Base-by-base conservation (phyloP, 2,888 invertebrate genomes). In the Parapristionchus giblindavisi region DNA sequence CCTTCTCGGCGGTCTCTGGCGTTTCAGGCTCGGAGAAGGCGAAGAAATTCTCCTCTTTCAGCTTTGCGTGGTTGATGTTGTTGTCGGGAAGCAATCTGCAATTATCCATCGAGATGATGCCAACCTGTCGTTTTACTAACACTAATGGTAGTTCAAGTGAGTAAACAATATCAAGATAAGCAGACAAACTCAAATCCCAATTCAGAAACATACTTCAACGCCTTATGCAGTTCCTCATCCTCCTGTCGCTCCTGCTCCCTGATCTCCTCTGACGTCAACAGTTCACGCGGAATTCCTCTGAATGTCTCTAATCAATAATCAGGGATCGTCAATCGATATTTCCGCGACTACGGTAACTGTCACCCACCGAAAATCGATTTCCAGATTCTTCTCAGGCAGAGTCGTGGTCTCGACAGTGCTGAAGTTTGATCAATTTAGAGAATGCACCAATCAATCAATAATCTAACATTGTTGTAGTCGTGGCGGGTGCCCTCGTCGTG, bases 221-320 rank as follows among this genome's bases (percentile, higher is more conserved):
- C 68, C 34, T 52, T 68, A 34, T 68, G 68, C 6, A 68, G 36
- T 8, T 68, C 68, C 36, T 68, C 68, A 21, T 68, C 68, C 24
- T 68, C 68, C 43, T 68, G 68, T 52, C 52, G n/a, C 52, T 68
- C 51, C 36, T 68, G 68, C 52, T 51, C 34, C 24, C 36, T 36
- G 34, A 68, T 68, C 24, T 68, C 68, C 34, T 48, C 68, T 2
- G 68, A 52, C 1, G 68, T 68, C 27, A 68, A 52, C 51, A 68
- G 34, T 29, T 68, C 68, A n/a, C 52, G 48, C 0, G 68, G 68
- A 21, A 68, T 68, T 32, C 68, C 68, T 8, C 68, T 68, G 36
- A n/a, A n/a, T n/a, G n/a, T n/a, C n/a, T n/a, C n/a, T n/a, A n/a
- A n/a, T n/a, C n/a, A n/a, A n/a, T n/a, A n/a, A n/a, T n/a, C n/a